Evolutionary conservation across 1,140 invertebrate genomes (phyloP), one percentile per base, ranked within the genome.

Genomic region (Rhagoletis zephyria): DNA sequence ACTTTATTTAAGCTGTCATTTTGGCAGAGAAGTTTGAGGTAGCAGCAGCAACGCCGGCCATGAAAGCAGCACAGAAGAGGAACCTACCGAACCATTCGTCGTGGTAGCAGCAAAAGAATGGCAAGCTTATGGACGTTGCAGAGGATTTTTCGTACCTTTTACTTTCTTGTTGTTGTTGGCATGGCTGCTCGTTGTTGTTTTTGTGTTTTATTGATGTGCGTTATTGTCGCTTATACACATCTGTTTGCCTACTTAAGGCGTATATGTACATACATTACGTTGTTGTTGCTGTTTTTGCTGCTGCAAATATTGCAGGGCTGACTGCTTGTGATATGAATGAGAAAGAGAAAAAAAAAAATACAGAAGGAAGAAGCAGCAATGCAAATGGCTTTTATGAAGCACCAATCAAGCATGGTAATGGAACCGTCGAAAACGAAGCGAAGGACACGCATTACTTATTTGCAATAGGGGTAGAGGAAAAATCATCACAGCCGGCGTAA

Each of bases 141-240:
- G 30, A 67, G 16, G 64, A 67, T n/a, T 10, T 10, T n/a, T 64
- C 16, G 63, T 16, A 7, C 12, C 16, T 63, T 56, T 56, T 63
- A 63, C 16, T 63, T 9, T 16, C 16, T 4, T 63, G 16, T 63
- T 63, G 12, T 63, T 30, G 30, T 30, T 30, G 30, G 12, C 61
- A 16, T 63, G 61, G 4, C 45, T 74, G 10, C 19, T 81, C 56
- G 7, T 74, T 19, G 48, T 56, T 77, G 12, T 9, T 16, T 3
- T 77, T 77, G 45, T 1, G 42, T 56, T 81, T 56, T 30, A 30
- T 81, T 81, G 6, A 81, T 81, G 51, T 81, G 48, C 74, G 74
- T 56, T 56, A 59, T 16, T 81, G 74, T 10, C 51, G 19, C 45
- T 56, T 56, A 56, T 30, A 56, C 48, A 14, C 74, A 81, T 4